Conservation (phyloP, 2,797 vertebrate genomes). For the Pseudopleuronectes americanus region DNA sequence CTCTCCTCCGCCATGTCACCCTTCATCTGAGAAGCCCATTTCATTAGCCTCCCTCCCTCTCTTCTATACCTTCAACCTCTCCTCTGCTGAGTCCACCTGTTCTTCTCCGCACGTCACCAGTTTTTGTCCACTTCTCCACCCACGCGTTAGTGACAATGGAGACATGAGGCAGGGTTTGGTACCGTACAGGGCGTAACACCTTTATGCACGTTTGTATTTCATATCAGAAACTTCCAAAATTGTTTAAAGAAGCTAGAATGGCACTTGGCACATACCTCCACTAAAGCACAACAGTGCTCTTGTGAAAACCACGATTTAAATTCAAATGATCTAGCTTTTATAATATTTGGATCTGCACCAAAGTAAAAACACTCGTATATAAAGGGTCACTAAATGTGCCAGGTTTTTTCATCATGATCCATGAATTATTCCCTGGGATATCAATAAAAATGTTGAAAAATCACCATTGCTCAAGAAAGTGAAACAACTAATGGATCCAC, state of each 20-base stretch:
- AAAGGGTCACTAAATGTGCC: too few relatives aligned
- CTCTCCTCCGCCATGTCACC: slow-evolving; percentile 65
- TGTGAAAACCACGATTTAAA: too few relatives aligned
- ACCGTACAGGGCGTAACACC: background rate
- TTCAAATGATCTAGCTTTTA: too few relatives aligned
- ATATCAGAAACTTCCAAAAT: background rate
- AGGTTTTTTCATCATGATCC: too few relatives aligned
- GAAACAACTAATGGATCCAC: too few relatives aligned
- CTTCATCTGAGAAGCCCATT: slow-evolving; percentile 69
- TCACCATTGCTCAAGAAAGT: too few relatives aligned
- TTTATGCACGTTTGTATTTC: background rate
- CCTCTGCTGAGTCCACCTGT: slow-evolving; percentile 43
- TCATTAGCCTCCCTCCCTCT: slow-evolving; percentile 59
- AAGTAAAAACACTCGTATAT: too few relatives aligned
- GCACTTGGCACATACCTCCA: too few relatives aligned
- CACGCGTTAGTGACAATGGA: slow-evolving; percentile 20
- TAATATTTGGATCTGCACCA: too few relatives aligned
- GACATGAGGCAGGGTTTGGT: background rate
- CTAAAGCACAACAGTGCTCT: too few relatives aligned
- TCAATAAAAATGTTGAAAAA: too few relatives aligned
- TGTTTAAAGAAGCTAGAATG: background rate
- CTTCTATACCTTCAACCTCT: slow-evolving; percentile 35
- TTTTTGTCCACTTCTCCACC: slow-evolving; percentile 34
- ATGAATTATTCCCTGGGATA: too few relatives aligned
- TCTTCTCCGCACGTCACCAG: slow-evolving; percentile 31